Evolutionary conservation across 1,140 invertebrate species (phyloP), one percentile per base, ranked within the genome.

Genomic region (Watersipora subatra): DNA sequence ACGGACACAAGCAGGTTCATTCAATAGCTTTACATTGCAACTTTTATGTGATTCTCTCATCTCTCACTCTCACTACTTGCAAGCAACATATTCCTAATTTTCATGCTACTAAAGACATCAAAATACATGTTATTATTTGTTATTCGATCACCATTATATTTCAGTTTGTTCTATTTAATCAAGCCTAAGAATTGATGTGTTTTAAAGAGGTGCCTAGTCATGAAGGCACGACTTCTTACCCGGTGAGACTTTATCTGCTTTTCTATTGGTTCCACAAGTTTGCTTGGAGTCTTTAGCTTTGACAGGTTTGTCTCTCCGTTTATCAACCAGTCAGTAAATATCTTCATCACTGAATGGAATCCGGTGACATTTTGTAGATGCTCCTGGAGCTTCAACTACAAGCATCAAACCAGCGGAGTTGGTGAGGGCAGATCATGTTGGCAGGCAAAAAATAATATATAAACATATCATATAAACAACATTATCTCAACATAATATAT

Each of bases 181-280:
- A n/a, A n/a, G n/a, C n/a, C n/a, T n/a, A n/a, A n/a, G n/a, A n/a
- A n/a, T n/a, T n/a, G n/a, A n/a, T n/a, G n/a, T n/a, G n/a, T n/a
- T n/a, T n/a, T n/a, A n/a, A n/a, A n/a, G n/a, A n/a, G n/a, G n/a
- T n/a, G n/a, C n/a, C n/a, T n/a, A n/a, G n/a, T n/a, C n/a, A n/a
- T n/a, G n/a, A n/a, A n/a, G n/a, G n/a, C n/a, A n/a, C n/a, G n/a
- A n/a, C n/a, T n/a, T n/a, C 73, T 69, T 73, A 79, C 76, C 76
- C 96, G 95, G 80, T 99, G 96, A 61, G 95, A 91, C 75, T 96
- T 91, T 69, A 98, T 95, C 82, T 99, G 96, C 19, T 85, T 69
- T 17, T 91, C 82, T 64, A 98, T 88, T 0, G 88, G 90, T 69
- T 96, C 91, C 81, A 97, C 86, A 1, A 98, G 88, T 63, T 95